Evolutionary conservation across 2,113 vertebrate genomes (phyloP), one percentile per base, ranked within the genome.

Genomic region (Platichthys flesus): DNA sequence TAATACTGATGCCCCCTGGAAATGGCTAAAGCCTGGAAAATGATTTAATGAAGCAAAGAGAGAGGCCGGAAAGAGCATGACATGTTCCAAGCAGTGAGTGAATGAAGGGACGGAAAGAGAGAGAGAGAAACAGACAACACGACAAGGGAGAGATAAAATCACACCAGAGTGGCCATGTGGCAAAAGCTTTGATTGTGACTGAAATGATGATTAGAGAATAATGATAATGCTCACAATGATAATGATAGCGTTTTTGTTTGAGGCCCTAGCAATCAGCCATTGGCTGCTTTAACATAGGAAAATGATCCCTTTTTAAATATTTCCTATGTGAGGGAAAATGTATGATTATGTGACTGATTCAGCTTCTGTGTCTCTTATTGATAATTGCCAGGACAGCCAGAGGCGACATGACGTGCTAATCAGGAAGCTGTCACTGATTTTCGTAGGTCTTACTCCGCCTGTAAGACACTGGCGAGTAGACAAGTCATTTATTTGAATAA

Each of bases 141-240:
- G 16, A 45, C n/a, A 24, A 14, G 65, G 5, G 42, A 71, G 61
- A 54, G 5, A 23, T 13, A 35, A 45, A 71, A 13, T 14, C 20
- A 59, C 62, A 68, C 64, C 67, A 64, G 74, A 62, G 69, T 74
- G n/a, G 20, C 51, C 51, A 21, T 54, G 51, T 54, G 51, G 51
- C 8, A 76, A 81, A 66, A 76, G 47, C 74, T 83, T 81, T 85
- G 81, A 89, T 85, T 86, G 56, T 78, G 76, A 90, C 70, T 81
- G 71, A 58, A 74, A 69, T 54, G 71, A 88, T 84, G 88, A 84
- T 86, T 79, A 76, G 35, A 74, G 70, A 81, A 81, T 86, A 79
- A 91, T 83, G 63, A 85, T 78, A 65, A 86, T 56, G 31, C 31
- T 31, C 5, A 7, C 6, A 56, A 82, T 80, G 71, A 81, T 67